Conservation (phyloP, 2,888 invertebrate genomes). For the Zaprionus lineosus region DNA sequence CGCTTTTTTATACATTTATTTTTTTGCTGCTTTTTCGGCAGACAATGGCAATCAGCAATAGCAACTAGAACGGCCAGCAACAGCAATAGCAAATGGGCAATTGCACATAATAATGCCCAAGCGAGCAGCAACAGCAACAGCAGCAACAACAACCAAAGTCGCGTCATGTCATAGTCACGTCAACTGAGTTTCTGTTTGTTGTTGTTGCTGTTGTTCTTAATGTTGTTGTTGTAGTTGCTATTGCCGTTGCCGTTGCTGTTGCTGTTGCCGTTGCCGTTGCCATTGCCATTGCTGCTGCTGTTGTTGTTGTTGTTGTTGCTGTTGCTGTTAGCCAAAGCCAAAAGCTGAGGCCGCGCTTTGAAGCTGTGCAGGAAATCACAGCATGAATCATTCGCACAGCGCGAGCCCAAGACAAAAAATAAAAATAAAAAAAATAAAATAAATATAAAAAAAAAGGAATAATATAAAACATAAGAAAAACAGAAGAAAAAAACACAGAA, state of each 20-base stretch:
- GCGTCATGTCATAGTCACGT: constrained; percentile 80
- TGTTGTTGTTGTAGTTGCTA: neutral
- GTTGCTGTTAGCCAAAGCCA: constrained; percentile 49
- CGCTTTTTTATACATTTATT: constrained; percentile 65
- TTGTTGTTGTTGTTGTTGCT: constrained; percentile 6
- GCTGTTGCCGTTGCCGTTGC: constrained; percentile 18
- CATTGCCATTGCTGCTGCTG: neutral
- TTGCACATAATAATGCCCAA: constrained; percentile 74
- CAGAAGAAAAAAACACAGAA: constrained; percentile 38
- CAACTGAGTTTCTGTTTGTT: constrained; percentile 66
- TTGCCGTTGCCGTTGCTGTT: constrained; percentile 18
- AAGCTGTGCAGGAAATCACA: constrained; percentile 77
- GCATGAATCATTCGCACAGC: constrained; percentile 77
- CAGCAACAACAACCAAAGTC: constrained; percentile 45
- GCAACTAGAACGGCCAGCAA: constrained; percentile 75
- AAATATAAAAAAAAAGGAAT: neutral
- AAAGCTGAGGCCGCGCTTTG: constrained; percentile 60
- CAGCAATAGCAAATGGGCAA: constrained; percentile 59
- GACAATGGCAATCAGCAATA: constrained; percentile 73
- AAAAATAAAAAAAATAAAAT: constrained; percentile 6
- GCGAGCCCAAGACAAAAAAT: constrained; percentile 42
- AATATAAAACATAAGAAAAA: constrained; percentile 12
- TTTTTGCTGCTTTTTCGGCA: constrained; percentile 65
- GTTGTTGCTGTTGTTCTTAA: neutral
- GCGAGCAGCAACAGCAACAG: constrained; percentile 54